These are phyloP conservation scores for Corapipo altera DNA, from an alignment of 2,113 vertebrate species.

Conservation along the genomic window DNA sequence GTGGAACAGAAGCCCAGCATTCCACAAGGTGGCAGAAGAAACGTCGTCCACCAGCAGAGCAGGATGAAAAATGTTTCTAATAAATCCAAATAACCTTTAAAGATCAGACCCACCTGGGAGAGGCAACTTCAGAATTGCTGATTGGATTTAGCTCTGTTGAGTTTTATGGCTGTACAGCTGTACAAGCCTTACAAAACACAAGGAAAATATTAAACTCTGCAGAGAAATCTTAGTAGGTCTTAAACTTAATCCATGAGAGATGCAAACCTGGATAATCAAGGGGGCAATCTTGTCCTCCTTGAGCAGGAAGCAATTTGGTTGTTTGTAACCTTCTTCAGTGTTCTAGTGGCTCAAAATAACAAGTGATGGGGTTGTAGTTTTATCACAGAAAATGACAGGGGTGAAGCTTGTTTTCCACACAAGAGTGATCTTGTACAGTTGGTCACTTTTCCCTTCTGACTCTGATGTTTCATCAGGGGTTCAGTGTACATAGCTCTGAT, in stretches of 20 bases:
- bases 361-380: background rate
- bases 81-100: constrained; percentile 74
- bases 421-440: background rate
- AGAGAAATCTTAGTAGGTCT: background rate
- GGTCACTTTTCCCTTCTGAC: background rate
- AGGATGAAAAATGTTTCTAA: constrained; percentile 69
- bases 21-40: constrained; percentile 71
- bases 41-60: background rate
- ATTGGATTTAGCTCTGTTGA: constrained; percentile 44
- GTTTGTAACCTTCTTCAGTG: background rate
- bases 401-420: background rate
- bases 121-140: constrained; percentile 44
- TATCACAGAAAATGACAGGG: background rate
- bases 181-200: constrained; percentile 18
- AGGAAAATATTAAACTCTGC: constrained; percentile 31
- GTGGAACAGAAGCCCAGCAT: background rate
- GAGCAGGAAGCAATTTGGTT: background rate
- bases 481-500: background rate
- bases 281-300: background rate
- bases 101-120: constrained; percentile 57
- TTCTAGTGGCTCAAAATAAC: background rate
- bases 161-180: constrained; percentile 44
- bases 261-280: constrained; percentile 2
- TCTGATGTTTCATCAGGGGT: background rate
- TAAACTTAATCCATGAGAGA: background rate